These are phyloP conservation scores for Lissocephala sabroskyi DNA, from an alignment of 2,888 invertebrate species.

Conservation along the genomic window DNA sequence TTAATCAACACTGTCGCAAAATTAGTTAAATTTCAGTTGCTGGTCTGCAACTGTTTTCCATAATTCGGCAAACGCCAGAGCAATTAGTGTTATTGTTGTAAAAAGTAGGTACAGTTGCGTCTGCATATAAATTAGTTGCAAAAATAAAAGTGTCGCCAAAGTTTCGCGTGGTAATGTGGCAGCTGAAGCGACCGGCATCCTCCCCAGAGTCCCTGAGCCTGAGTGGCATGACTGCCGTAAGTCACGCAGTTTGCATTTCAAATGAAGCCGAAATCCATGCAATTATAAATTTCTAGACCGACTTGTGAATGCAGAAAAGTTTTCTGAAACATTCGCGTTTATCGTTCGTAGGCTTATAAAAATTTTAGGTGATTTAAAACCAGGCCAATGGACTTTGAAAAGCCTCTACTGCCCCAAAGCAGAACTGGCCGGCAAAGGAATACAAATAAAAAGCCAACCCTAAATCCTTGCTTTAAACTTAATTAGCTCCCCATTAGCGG, in stretches of 20 bases:
- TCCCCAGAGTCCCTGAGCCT: not conserved
- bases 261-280: slow-evolving; percentile 30
- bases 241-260: slow-evolving; percentile 38
- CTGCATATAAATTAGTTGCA: slow-evolving; percentile 37
- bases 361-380: too few species aligned
- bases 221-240: not conserved
- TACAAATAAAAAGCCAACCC: too few species aligned
- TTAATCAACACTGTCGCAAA: slow-evolving; percentile 40
- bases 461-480: slow-evolving; percentile 58
- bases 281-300: slow-evolving; percentile 23
- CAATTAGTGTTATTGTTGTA: slow-evolving; percentile 44
- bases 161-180: slow-evolving; percentile 35
- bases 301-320: too few species aligned
- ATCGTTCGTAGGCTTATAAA: too few species aligned
- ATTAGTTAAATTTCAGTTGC: slow-evolving; percentile 12
- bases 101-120: slow-evolving; percentile 16
- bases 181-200: slow-evolving; percentile 37
- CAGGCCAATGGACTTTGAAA: too few species aligned
- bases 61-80: not conserved
- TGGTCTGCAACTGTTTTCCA: not conserved
- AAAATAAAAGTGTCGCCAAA: slow-evolving; percentile 21
- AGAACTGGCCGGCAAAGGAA: too few species aligned
- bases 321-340: too few species aligned
- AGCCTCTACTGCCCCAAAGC: too few species aligned
- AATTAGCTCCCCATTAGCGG: slow-evolving; percentile 61